Evolutionary conservation across 2,113 vertebrate genomes (phyloP).

Genomic region (Chascanopsetta lugubris): DNA sequence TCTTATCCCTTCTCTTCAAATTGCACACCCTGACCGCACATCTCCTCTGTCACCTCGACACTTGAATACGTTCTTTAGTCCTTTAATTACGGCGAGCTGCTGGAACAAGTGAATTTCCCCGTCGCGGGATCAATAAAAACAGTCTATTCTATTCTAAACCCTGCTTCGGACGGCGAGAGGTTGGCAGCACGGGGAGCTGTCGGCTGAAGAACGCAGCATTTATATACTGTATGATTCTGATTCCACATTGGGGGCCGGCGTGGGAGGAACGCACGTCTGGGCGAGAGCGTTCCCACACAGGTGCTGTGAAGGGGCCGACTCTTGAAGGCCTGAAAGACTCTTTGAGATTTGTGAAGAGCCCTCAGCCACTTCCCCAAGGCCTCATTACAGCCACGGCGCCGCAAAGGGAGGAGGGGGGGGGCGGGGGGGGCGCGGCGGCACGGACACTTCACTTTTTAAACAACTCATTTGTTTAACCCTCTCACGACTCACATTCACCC

Average conservation of each 20-base stretch:
- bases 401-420: conserved; percentile 46
- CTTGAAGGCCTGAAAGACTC: conserved; percentile 46
- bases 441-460: conserved; percentile 60
- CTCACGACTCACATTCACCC: conserved; percentile 15
- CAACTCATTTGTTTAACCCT: conserved; percentile 48
- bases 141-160: too few species aligned
- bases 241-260: too few species aligned
- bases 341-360: conserved; percentile 70
- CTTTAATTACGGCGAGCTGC: too few species aligned
- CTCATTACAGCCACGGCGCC: conserved; percentile 72
- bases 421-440: conserved; percentile 24
- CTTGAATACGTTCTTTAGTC: too few species aligned
- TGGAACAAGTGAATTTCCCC: too few species aligned
- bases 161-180: too few species aligned
- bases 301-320: conserved; percentile 45
- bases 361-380: conserved; percentile 67
- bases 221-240: not conserved
- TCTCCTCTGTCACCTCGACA: too few species aligned
- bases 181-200: too few species aligned
- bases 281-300: conserved; percentile 72
- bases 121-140: too few species aligned
- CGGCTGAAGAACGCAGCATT: not conserved
- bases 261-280: conserved; percentile 15
- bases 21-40: too few species aligned
- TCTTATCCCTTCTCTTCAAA: too few species aligned